These are phyloP conservation scores for Drosophila parvula DNA, from an alignment of 1,140 invertebrate species.

Conservation along the genomic window DNA sequence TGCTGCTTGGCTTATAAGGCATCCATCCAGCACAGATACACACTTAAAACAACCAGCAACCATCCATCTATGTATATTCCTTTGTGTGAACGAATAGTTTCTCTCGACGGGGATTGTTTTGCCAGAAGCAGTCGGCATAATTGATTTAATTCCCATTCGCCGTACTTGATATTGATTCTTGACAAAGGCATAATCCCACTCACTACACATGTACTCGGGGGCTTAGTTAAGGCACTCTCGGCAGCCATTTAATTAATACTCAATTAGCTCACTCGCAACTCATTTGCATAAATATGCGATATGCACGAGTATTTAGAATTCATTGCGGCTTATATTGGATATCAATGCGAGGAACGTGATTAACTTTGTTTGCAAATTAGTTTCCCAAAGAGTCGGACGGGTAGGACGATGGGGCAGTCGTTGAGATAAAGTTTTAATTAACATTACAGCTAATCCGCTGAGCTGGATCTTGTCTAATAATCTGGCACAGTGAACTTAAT, in stretches of 20 bases:
- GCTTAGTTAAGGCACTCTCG: slow-evolving; percentile 19
- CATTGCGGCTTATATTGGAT: slow-evolving; percentile 55
- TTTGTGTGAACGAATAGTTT: slow-evolving; percentile 15
- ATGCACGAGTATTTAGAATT: slow-evolving; percentile 60
- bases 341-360: slow-evolving; percentile 69
- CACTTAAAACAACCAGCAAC: neutral
- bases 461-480: slow-evolving; percentile 43
- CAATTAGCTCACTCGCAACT: slow-evolving; percentile 68
- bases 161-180: slow-evolving; percentile 42
- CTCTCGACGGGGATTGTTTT: slow-evolving; percentile 11
- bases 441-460: slow-evolving; percentile 70
- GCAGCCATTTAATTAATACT: slow-evolving; percentile 72
- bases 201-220: slow-evolving; percentile 50
- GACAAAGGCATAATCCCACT: slow-evolving; percentile 55
- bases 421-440: slow-evolving; percentile 73
- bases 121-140: slow-evolving; percentile 35
- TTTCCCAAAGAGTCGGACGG: slow-evolving; percentile 27
- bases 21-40: slow-evolving; percentile 13
- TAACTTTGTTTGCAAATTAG: slow-evolving; percentile 77
- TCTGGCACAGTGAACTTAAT: slow-evolving; percentile 57
- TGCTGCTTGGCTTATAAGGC: slow-evolving; percentile 67
- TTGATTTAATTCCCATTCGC: slow-evolving; percentile 49
- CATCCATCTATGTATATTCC: slow-evolving; percentile 3
- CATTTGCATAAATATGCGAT: slow-evolving; percentile 71
- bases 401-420: neutral